phyloP scores from a whole-genome alignment of 2,113 vertebrate species.

The Opisthocomus hoazin region DNA sequence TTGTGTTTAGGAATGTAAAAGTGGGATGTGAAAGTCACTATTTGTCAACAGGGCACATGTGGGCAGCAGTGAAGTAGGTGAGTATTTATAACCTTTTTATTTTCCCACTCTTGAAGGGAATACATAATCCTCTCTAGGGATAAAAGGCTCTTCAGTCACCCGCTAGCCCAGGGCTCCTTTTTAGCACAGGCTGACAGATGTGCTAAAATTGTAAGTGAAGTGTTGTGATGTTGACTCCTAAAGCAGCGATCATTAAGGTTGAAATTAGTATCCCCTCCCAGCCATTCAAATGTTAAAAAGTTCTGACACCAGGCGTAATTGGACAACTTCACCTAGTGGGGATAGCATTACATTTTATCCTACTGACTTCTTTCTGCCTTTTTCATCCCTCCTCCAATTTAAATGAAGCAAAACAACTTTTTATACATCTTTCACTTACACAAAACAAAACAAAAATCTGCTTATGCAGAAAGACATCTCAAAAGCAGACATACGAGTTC shows the following conservation, averaged over 20 bases:
- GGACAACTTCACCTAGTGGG: conserved; percentile 64
- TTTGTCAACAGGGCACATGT: conserved; percentile 44
- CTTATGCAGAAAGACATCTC: conserved; percentile 67
- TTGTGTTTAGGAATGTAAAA: conserved; percentile 41
- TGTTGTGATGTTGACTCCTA: conserved; percentile 64
- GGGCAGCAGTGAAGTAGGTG: conserved; percentile 33
- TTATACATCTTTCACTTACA: conserved; percentile 44
- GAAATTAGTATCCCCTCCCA: conserved; percentile 64
- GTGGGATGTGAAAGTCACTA: not conserved
- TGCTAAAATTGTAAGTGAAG: conserved; percentile 61
- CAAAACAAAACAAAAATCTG: conserved; percentile 64
- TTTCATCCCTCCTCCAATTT: conserved; percentile 52
- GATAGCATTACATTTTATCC: conserved; percentile 40
- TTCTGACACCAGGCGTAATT: conserved; percentile 53
- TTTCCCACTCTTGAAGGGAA: conserved; percentile 39
- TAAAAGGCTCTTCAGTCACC: conserved; percentile 58
- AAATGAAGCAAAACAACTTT: conserved; percentile 60
- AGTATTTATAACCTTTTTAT: conserved; percentile 48
- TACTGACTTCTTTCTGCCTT: conserved; percentile 37
- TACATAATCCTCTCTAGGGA: conserved; percentile 50
- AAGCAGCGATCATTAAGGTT: conserved; percentile 64
- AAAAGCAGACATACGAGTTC: conserved; percentile 37
- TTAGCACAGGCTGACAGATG: conserved; percentile 58
- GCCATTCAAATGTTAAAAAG: conserved; percentile 63
- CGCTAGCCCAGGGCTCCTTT: conserved; percentile 58